Evolutionary conservation across 2,113 vertebrate genomes (phyloP), one percentile per base, ranked within the genome.

Genomic region (Tachuris rubrigastra): DNA sequence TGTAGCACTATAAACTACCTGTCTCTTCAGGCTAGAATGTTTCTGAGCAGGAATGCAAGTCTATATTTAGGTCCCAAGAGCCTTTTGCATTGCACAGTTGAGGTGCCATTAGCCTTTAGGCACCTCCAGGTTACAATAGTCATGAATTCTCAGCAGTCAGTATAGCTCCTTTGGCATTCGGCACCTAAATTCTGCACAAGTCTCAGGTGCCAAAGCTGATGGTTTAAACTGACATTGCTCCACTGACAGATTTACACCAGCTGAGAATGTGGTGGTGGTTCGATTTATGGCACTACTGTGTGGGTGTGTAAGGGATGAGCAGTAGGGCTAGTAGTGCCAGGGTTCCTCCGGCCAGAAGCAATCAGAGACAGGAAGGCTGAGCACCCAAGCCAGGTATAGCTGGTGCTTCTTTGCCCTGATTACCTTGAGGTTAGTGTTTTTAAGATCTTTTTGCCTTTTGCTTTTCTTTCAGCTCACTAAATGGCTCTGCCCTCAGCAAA

Each of bases 71-170:
- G 55, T 93, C 86, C 60, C 65, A 63, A 28, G 73, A 90, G 86
- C 76, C 55, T 92, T 92, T 86, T 85, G 84, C 80, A 28, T 91
- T 18, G 21, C 76, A 75, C 68, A 81, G 84, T 82, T 87, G 93
- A 96, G 93, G 80, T 93, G 84, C 80, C 84, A 52, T 90, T 93
- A 96, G 94, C 92, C 95, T 93, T 96, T 92, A 95, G 95, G 94
- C 86, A 95, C 87, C 96, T 95, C 66, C 89, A 82, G 96, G 91
- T 95, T 97, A 85, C 7, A 22, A 47, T 41, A 95, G 91, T 95
- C 84, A 68, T 63, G 89, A 95, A 92, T 97, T 93, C 91, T 87
- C 73, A 84, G 77, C 86, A 75, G 89, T 93, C 86, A 84, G 35
- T 68, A 44, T 87, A 95, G 89, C 77, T 95, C 73, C 89, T 95